These are phyloP conservation scores for Laupala kohalensis DNA, from an alignment of 1,140 invertebrate species.

Conservation along the genomic window DNA sequence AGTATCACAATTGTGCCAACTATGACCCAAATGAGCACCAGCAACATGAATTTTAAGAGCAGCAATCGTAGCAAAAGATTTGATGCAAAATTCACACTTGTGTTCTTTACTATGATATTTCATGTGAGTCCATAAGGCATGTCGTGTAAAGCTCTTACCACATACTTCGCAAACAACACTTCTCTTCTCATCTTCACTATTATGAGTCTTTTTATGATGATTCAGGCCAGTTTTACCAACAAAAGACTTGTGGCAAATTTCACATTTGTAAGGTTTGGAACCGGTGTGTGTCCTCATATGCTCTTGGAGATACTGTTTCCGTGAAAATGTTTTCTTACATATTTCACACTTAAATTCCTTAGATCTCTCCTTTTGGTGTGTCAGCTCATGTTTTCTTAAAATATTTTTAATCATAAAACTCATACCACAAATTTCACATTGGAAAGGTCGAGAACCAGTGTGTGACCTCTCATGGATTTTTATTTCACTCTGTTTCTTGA, in stretches of 20 bases:
- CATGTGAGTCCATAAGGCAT: slow-evolving; percentile 15
- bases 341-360: slow-evolving; percentile 11
- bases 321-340: slow-evolving; percentile 9
- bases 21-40: slow-evolving; percentile 10
- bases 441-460: slow-evolving; percentile 9
- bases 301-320: slow-evolving; percentile 36
- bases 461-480: slow-evolving; percentile 11
- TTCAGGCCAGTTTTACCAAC: slow-evolving; percentile 16
- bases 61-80: slow-evolving; percentile 8
- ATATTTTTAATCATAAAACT: slow-evolving; percentile 10
- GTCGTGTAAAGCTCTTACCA: slow-evolving; percentile 18
- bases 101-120: slow-evolving; percentile 13
- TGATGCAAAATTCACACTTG: slow-evolving; percentile 9
- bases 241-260: slow-evolving; percentile 13
- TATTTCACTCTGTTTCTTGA: slow-evolving; percentile 10
- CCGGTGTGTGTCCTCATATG: slow-evolving; percentile 49
- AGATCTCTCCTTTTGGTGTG: background rate
- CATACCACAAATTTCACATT: slow-evolving; percentile 11
- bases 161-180: slow-evolving; percentile 17
- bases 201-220: slow-evolving; percentile 14
- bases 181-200: background rate
- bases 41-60: slow-evolving; percentile 8
- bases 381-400: slow-evolving; percentile 10
- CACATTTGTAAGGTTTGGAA: slow-evolving; percentile 43
- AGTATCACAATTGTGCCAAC: slow-evolving; percentile 10